Base-by-base conservation (phyloP, 2,888 invertebrate genomes). In the Eretmocerus hayati region DNA sequence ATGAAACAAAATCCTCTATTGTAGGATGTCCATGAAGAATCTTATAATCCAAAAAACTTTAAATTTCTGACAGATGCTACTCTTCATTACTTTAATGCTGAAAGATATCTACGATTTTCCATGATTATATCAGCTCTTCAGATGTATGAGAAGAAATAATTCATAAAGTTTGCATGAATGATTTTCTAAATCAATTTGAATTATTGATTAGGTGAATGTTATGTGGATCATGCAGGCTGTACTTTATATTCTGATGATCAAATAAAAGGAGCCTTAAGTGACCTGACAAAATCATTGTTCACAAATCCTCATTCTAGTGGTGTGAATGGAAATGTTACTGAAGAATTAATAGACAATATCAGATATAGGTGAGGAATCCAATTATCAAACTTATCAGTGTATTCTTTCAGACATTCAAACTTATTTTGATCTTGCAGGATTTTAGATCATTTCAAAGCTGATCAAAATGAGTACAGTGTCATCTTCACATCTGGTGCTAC, bases 401-500 rank as follows among this genome's bases (percentile, higher is more conserved):
- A 21, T 20, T 37, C n/a, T n/a, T 20, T 9, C 20, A 20, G 20
- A 13, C 8, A 30, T 30, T 5, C n/a, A n/a, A n/a, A n/a, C n/a
- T 47, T 30, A 46, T 40, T 52, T 52, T 47, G 47, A 55, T 66
- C 74, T 30, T n/a, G n/a, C 62, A 87, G 89, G 65, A 77, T 95
- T 54, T 75, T 96, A n/a, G 76, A 81, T 50, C 85, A 88, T 70
- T 95, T 96, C 64, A 84, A 90, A 57, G 87, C 92, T 5, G 80
- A 79, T 55, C 71, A 81, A 0, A 81, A 87, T 8, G 84, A 88
- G 41, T 96, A 96, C 71, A 79, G 81, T 50, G 81, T 97, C 1
- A 81, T 97, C 56, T 97, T 97, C 65, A 96, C 95, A n/a, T 83
- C 88, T 0, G 92, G 95, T 32, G 85, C 94, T n/a, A 94, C 96